These are phyloP conservation scores for Tetanocera ferruginea DNA, from an alignment of 2,888 invertebrate species.

Conservation along the genomic window DNA sequence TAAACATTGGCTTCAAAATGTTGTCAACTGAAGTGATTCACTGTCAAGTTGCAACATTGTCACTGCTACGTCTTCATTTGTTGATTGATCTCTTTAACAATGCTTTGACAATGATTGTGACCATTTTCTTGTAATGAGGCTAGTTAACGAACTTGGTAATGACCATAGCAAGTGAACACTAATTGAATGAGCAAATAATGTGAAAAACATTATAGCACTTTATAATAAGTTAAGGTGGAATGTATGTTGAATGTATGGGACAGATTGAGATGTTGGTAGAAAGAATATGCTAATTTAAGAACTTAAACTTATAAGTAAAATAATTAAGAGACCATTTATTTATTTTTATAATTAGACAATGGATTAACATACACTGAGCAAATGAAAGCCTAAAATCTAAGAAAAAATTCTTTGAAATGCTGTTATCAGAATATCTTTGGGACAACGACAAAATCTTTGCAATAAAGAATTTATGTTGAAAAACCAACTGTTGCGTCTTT, in stretches of 20 bases:
- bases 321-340: no score
- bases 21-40: neutral
- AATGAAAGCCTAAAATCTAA: no score
- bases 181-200: conserved; percentile 18
- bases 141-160: conserved; percentile 2
- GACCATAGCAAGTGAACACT: neutral
- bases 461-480: no score
- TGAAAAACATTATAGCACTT: neutral
- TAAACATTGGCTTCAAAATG: no score
- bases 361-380: no score
- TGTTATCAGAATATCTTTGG: no score
- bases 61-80: neutral
- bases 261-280: neutral
- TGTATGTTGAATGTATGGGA: neutral
- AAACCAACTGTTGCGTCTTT: no score
- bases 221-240: neutral
- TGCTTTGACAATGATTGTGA: neutral
- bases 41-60: neutral
- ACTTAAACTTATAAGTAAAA: no score
- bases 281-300: no score
- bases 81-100: conserved; percentile 11
- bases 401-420: no score
- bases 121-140: neutral
- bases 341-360: no score
- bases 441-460: no score